These are phyloP conservation scores for Paramuricea clavata DNA, from an alignment of 92 coral and sea anemone species.

Conservation along the genomic window DNA sequence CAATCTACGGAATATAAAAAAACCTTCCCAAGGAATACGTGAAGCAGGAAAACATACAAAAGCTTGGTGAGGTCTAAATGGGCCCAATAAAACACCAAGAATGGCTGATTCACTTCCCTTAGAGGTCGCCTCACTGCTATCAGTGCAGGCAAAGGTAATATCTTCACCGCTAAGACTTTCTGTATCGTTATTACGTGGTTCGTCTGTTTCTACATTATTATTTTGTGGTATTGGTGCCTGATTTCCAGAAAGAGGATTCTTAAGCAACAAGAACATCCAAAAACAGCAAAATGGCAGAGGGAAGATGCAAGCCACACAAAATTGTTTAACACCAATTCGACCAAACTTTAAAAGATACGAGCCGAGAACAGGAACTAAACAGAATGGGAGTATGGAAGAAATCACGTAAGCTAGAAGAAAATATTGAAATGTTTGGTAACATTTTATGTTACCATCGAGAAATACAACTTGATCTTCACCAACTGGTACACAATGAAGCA, in stretches of 20 bases:
- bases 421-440: conserved; percentile 71
- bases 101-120: background rate
- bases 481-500: conserved; percentile 58
- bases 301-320: conserved; percentile 26
- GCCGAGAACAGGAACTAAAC: conserved; percentile 27
- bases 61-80: conserved; percentile 11
- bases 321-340: conserved; percentile 9
- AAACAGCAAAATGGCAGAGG: conserved; percentile 38
- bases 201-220: background rate
- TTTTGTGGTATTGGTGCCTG: background rate
- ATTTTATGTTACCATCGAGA: conserved; percentile 77
- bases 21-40: conserved; percentile 37
- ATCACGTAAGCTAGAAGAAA: conserved; percentile 20
- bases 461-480: conserved; percentile 56
- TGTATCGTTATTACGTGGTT: background rate
- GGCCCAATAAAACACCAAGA: conserved; percentile 7
- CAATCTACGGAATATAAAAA: conserved; percentile 23
- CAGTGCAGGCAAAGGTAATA: background rate
- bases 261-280: conserved; percentile 20
- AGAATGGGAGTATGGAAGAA: conserved; percentile 24
- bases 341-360: background rate
- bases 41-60: conserved; percentile 16
- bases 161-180: background rate
- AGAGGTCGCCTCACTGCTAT: background rate
- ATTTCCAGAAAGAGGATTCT: background rate